Conservation (phyloP, 1,140 invertebrate genomes). For the Sarcophaga bullata region DNA sequence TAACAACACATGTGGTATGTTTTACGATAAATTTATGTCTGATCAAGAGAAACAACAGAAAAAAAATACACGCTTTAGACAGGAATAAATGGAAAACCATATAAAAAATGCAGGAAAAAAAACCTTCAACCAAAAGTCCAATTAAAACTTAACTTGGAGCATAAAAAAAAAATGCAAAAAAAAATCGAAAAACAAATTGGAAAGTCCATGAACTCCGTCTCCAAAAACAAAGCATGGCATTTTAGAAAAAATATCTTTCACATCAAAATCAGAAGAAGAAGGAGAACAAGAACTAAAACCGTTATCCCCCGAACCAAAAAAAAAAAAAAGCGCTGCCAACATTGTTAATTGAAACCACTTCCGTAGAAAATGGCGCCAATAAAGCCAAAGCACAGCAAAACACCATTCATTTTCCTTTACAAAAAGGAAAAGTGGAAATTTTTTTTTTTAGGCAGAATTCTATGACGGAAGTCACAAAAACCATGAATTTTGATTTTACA, state of each 20-base stretch:
- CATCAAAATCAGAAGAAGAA: no score
- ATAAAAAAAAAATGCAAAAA: slow-evolving; percentile 54
- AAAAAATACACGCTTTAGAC: not conserved
- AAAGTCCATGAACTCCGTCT: not conserved
- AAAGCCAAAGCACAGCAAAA: not conserved
- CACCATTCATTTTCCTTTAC: not conserved
- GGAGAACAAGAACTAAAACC: not conserved
- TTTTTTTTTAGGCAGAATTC: not conserved
- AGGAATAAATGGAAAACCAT: not conserved
- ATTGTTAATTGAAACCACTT: slow-evolving; percentile 25
- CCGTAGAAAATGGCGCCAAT: not conserved
- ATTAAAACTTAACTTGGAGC: slow-evolving; percentile 63
- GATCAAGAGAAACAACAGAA: not conserved
- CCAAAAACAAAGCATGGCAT: not conserved
- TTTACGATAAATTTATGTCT: not conserved
- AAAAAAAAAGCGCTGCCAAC: no score
- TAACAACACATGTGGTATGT: slow-evolving; percentile 20
- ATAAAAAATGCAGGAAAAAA: not conserved
- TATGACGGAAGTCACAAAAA: slow-evolving; percentile 51
- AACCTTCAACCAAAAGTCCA: slow-evolving; percentile 55
- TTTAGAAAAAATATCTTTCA: not conserved
- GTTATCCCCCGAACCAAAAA: not conserved
- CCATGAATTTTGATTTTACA: slow-evolving; percentile 64
- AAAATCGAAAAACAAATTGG: slow-evolving; percentile 1
- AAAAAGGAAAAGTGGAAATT: slow-evolving; percentile 4